A percentile compares a stretch with the other conserved stretches of the same genome.
Conservation (phyloP, 2,113 vertebrate species). For the Cephalopholis sonnerati region DNA sequence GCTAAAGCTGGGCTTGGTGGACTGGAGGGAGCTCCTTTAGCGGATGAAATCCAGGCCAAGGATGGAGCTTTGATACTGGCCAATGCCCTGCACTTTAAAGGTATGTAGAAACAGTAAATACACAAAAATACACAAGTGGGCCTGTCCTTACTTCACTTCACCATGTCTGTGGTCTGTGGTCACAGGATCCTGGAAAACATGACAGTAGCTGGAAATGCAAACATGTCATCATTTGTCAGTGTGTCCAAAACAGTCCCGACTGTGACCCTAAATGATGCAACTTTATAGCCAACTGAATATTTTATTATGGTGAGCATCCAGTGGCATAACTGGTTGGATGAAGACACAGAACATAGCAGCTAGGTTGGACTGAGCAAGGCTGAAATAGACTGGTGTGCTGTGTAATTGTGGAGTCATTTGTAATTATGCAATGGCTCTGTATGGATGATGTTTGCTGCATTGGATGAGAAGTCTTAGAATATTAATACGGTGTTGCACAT, state of each 20-base stretch:
- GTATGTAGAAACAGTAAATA: slow-evolving; percentile 49
- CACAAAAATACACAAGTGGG: background rate
- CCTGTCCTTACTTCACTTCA: background rate
- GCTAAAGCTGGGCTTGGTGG: slow-evolving; percentile 65
- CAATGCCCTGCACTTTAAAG: slow-evolving; percentile 77
- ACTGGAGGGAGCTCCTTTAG: slow-evolving; percentile 49
- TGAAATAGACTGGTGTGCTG: slow-evolving; percentile 26
- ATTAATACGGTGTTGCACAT: slow-evolving; percentile 4
- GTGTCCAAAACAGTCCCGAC: background rate
- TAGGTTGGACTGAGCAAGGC: background rate
- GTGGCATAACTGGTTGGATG: slow-evolving; percentile 11
- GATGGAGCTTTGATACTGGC: slow-evolving; percentile 73
- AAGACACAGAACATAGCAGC: background rate
- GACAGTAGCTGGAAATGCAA: background rate
- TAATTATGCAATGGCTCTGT: slow-evolving; percentile 19
- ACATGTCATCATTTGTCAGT: background rate
- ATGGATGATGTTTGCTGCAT: slow-evolving; percentile 11
- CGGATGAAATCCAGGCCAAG: slow-evolving; percentile 53
- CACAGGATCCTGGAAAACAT: background rate
- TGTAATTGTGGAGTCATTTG: slow-evolving; percentile 40
- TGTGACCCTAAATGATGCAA: background rate
- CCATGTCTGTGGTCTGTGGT: background rate
- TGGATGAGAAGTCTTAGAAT: slow-evolving; percentile 45
- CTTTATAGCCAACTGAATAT: slow-evolving; percentile 2
- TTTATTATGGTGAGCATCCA: slow-evolving; percentile 15